Evolutionary conservation across 2,113 vertebrate species (phyloP).

Genomic region (Puffinus mauretanicus): DNA sequence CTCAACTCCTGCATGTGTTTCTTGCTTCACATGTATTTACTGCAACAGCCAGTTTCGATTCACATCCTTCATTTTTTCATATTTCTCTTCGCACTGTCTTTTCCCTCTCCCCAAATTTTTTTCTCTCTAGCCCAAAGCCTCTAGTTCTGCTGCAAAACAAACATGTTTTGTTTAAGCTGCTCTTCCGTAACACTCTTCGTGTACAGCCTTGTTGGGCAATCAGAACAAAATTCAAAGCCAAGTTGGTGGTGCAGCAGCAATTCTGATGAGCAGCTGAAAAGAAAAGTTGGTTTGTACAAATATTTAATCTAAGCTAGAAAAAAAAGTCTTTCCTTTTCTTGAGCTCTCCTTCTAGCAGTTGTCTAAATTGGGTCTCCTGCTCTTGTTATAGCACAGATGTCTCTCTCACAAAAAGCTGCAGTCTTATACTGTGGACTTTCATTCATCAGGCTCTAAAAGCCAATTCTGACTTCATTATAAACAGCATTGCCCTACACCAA

Average conservation of each 20-base stretch:
- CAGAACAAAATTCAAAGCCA: conserved; percentile 68
- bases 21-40: not conserved
- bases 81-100: not conserved
- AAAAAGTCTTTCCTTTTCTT: conserved; percentile 65
- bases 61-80: not conserved
- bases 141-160: conserved; percentile 56
- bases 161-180: conserved; percentile 62
- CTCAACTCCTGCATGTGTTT: not conserved
- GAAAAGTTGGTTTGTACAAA: conserved; percentile 74
- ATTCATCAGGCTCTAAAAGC: conserved; percentile 72
- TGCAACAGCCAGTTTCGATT: not conserved
- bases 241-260: conserved; percentile 69
- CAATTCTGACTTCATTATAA: conserved; percentile 65
- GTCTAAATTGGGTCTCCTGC: conserved; percentile 68
- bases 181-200: conserved; percentile 48
- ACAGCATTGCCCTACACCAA: conserved; percentile 61
- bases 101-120: not conserved
- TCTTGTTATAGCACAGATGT: conserved; percentile 74
- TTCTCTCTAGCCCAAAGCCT: conserved; percentile 15
- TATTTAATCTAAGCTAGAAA: conserved; percentile 64
- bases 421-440: conserved; percentile 68
- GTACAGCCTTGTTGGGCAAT: conserved; percentile 64
- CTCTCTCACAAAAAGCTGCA: conserved; percentile 71
- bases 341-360: conserved; percentile 58
- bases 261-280: conserved; percentile 72